phyloP scores from a whole-genome alignment of 2,888 invertebrate species.

The Augochlorella aurata region DNA sequence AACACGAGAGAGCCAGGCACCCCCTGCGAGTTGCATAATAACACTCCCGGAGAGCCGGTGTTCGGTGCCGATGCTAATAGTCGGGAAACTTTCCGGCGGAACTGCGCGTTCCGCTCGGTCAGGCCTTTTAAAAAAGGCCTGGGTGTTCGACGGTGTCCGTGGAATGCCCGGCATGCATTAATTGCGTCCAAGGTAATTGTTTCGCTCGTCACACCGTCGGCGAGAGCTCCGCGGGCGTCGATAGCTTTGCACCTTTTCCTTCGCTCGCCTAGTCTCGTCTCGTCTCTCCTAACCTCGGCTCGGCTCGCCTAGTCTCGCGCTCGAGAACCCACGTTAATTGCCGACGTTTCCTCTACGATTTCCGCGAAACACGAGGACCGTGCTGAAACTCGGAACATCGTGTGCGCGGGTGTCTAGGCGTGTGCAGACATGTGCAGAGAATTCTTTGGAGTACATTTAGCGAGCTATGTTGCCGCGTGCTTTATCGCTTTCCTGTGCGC shows the following conservation, averaged over 20 bases:
- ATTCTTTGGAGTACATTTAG: background rate
- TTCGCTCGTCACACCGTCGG: conserved; percentile 51
- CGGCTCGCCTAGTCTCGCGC: background rate
- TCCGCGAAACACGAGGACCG: background rate
- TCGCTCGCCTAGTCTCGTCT: background rate
- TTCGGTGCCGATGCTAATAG: conserved; percentile 43
- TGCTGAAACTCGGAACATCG: background rate
- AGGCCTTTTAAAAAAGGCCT: conserved; percentile 17
- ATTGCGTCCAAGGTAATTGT: conserved; percentile 68
- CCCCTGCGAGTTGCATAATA: conserved; percentile 41
- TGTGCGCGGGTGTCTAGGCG: too few species aligned
- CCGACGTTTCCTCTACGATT: conserved; percentile 1
- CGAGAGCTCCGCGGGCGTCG: background rate
- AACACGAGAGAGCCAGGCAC: background rate
- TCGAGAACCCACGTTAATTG: background rate
- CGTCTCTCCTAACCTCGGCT: background rate
- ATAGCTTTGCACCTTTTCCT: conserved; percentile 10
- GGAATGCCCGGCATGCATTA: conserved; percentile 65
- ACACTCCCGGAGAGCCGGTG: background rate
- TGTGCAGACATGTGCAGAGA: background rate
- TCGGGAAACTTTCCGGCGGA: conserved; percentile 42
- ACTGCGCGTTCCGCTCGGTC: conserved; percentile 20
- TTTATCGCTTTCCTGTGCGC: background rate
- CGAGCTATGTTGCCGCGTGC: background rate
- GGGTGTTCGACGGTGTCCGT: conserved; percentile 23